A percentile compares a stretch with the other conserved stretches of the same genome.
Conservation (phyloP, 2,888 invertebrate species). For the Coecobrya sp. region DNA sequence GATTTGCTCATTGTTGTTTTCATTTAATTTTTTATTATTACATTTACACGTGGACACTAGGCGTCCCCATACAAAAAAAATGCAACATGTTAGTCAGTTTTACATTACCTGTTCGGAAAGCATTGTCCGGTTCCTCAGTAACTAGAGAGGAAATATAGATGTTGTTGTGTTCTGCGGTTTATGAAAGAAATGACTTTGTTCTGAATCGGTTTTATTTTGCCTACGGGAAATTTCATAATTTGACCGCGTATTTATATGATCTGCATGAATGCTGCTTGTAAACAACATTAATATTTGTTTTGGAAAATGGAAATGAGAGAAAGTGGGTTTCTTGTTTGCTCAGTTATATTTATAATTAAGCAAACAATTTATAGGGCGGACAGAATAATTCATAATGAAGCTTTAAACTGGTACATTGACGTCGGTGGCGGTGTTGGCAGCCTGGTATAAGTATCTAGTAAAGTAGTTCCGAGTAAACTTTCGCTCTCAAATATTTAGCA, state of each 20-base stretch:
- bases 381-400: not conserved
- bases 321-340: not conserved
- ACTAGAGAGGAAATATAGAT: too few relatives aligned
- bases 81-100: not conserved
- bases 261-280: not conserved
- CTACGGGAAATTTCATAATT: constrained; percentile 10
- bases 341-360: not conserved
- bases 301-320: not conserved
- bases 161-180: too few relatives aligned
- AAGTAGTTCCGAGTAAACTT: not conserved
- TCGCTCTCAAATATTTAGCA: not conserved
- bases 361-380: not conserved
- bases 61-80: not conserved
- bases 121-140: not conserved
- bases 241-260: not conserved
- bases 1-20: not conserved
- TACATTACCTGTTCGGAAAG: not conserved
- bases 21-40: not conserved
- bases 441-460: not conserved
- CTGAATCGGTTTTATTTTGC: not conserved
- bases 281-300: not conserved
- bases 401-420: constrained; percentile 18
- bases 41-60: not conserved
- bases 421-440: not conserved
- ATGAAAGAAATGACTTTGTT: too few relatives aligned